Evolutionary conservation across 2,797 vertebrate species (phyloP), one percentile per base, ranked within the genome.

Genomic region (Pseudochromis fuscus): DNA sequence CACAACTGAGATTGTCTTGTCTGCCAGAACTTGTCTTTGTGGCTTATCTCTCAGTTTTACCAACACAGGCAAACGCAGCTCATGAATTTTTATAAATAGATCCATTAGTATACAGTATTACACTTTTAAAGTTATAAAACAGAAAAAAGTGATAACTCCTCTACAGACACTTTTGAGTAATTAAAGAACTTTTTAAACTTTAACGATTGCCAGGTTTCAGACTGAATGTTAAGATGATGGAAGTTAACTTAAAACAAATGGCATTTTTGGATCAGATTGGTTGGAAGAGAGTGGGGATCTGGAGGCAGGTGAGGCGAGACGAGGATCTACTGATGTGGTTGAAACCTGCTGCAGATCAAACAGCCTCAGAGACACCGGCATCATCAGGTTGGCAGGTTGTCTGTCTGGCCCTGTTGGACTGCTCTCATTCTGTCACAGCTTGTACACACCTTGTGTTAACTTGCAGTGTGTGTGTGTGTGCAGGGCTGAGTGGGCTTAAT

Each of bases 371-470:
- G 28, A 53, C 6, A 0, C 18, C 51, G 45, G n/a, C 49, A 4
- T 4, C 1, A 8, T 28, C 1, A 7, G n/a, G 52, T 38, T 49
- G 62, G 30, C 64, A 30, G 77, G 37, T n/a, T 48, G 53, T 59
- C 52, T 45, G 38, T 49, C 67, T 49, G 65, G 42, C 35, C 56
- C 40, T 3, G 51, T 80, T 60, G 75, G 35, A 18, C 67, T 79
- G 84, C 52, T 77, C 84, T 87, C 69, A 87, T 87, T 87, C 77
- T 87, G 86, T 87, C 84, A 76, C 1, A 3, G 25, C 5, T n/a
- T 64, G 12, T 19, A 8, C 18, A 25, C 40, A 19, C 49, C 1
- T 13, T 30, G 51, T 19, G n/a, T 45, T 9, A 16, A 28, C 15
- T 31, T 64, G n/a, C 9, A 21, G 19, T 23, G 10, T 42, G 25